Evolutionary conservation across 2,113 vertebrate species (phyloP), one percentile per base, ranked within the genome.

Genomic region (Saccopteryx leptura): DNA sequence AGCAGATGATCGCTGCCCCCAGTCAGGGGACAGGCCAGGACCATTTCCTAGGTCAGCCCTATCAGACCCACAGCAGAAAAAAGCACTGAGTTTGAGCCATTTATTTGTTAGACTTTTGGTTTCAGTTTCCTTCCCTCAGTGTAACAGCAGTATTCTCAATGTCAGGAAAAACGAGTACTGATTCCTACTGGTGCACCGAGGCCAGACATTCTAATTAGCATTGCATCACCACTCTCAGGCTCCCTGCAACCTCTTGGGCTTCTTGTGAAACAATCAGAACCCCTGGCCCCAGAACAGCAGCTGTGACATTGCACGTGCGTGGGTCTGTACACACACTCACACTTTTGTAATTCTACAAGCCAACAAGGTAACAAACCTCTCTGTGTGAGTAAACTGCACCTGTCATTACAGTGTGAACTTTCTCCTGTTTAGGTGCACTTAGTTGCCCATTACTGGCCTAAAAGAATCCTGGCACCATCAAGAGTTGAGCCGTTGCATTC

Each of bases 401-500:
- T 4, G 12, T 76, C 65, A 9, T 81, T 56, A 63, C 39, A 71
- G 17, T 54, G 8, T 58, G 65, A 72, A 88, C 66, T 85, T 54
- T 56, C 24, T 78, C 28, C 13, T 78, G 46, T 60, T 65, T 54
- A 31, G 56, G 65, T 61, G 31, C 58, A 52, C 58, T 88, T 46
- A 15, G 54, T 90, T 60, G 9, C 60, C 76, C 11, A 8, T 65
- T 69, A 26, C 17, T 61, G 65, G 63, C 85, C 85, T 75, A 23
- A 60, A 68, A 91, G 82, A 82, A 93, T 26, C 69, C 69, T 82
- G 78, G 79, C 26, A 39, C 56, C 61, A n/a, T 92, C 81, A 60
- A 79, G 85, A 93, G 56, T 75, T 48, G 28, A 91, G 65, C 33
- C 50, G 26, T 80, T 94, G 65, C 76, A 83, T 95, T 80, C 83